Base-by-base conservation (phyloP, 2,888 invertebrate genomes). In the Aporophyla lueneburgensis region DNA sequence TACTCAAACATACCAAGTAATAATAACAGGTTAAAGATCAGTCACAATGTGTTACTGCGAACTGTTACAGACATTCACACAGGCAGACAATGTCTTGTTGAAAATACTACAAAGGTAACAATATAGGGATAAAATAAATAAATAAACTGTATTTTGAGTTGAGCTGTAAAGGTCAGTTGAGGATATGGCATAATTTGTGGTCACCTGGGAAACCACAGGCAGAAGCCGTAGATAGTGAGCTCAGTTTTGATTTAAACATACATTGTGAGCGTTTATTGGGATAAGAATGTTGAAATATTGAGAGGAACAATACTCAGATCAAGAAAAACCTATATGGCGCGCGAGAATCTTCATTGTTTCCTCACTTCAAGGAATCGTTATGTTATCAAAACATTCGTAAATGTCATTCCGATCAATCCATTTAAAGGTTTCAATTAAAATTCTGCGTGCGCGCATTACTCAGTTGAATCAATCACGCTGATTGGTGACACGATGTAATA, bases 401-500 rank as follows among this genome's bases (percentile, higher is more conserved):
- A 81, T 61, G 74, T 71, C 81, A 75, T 73, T 74, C 75, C 69
- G 66, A 75, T 72, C 79, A 65, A 79, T 83, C 79, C 83, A 86
- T 86, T 85, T 81, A 84, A 86, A 80, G 74, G 77, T 77, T 84
- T 88, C 85, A 88, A 88, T 91, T 89, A 88, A 89, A 89, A 91
- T 91, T 90, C 89, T 89, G 85, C 87, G 85, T 85, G 88, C 87
- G 87, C 87, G 81, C 89, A 87, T 87, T 86, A 91, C 88, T 86
- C 89, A 87, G 91, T 88, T 83, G 89, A 91, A 93, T 93, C 92
- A 91, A 93, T 95, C 93, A 92, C 90, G 84, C 88, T 94, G 94
- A 95, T 94, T 94, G 93, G 94, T 92, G 88, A 87, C 90, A 91
- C 89, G 81, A 84, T 88, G 89, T 89, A 92, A 93, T 94, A 93